Base-by-base conservation (phyloP, 2,113 vertebrate species). In the Colaptes auratus region DNA sequence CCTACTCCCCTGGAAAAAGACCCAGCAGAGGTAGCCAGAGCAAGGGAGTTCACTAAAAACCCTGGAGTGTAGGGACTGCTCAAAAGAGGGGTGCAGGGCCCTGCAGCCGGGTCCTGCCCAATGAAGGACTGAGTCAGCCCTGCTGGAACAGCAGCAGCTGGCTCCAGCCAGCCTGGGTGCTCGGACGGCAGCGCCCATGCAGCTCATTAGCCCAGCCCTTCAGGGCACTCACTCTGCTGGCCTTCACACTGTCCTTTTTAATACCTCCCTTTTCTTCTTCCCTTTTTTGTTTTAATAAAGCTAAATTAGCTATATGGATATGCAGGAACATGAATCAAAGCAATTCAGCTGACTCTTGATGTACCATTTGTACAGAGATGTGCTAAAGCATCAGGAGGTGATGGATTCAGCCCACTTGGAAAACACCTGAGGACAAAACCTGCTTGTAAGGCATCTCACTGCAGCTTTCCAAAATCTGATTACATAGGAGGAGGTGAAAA, bases 391-490 rank as follows among this genome's bases (percentile, higher is more conserved):
- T 64, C 64, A 30, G 87, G 82, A 71, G 0, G 10, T 58, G 72
- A 69, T 64, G 72, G 80, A 77, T 59, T 65, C 65, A 69, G 61
- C 55, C 46, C 0, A 2, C 69, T 88, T 15, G 20, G 61, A 86
- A 95, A 95, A 80, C 88, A 96, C 88, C 81, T 66, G 69, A 76
- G 92, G 77, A 87, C 46, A 92, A 88, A 95, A 93, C 20, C 36
- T 74, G 82, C 69, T 90, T 81, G 56, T 55, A 30, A 95, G 64
- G 79, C 87, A 88, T 59, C 85, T 84, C 48, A 19, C 75, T 3
- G 4, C 89, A 83, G 60, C 85, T 89, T 94, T 80, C 91, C 84
- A 80, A 96, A 96, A 95, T 78, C 67, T 86, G 75, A 78, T 95
- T 91, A 78, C 1, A 4, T 60, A 15, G 58, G 23, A 64, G 15